phyloP scores from a whole-genome alignment of 2,113 vertebrate species.

The Callipepla californica region DNA sequence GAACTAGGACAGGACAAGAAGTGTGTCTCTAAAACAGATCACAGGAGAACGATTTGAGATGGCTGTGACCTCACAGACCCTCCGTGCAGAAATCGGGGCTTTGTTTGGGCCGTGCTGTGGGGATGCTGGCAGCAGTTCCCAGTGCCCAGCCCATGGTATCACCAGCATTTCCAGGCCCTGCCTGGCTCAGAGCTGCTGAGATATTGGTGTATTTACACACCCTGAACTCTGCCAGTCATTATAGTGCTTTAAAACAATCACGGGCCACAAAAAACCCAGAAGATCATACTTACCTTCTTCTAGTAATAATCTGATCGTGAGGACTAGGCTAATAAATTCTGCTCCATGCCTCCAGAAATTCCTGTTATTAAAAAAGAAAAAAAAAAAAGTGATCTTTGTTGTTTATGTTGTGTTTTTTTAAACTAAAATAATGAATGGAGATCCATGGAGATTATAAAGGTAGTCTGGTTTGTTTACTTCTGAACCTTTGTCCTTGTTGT shows the following conservation, averaged over 20 bases:
- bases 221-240: no score
- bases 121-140: no score
- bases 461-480: background rate
- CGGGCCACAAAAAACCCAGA: background rate
- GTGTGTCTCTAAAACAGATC: no score
- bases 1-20: no score
- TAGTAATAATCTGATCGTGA: slow-evolving; percentile 20
- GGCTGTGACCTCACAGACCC: no score
- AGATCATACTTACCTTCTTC: background rate
- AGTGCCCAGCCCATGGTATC: no score
- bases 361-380: background rate
- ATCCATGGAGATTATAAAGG: background rate
- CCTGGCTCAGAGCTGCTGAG: no score
- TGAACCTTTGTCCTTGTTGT: background rate
- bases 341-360: slow-evolving; percentile 26
- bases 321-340: background rate
- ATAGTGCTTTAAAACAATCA: background rate
- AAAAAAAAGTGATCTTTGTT: slow-evolving; percentile 1
- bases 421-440: background rate
- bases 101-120: no score
- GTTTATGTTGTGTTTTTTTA: background rate
- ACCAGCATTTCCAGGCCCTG: no score
- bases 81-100: no score
- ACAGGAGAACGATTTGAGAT: no score
- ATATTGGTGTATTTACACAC: no score